Conservation (phyloP, 2,888 invertebrate genomes). For the Microctonus brassicae region DNA sequence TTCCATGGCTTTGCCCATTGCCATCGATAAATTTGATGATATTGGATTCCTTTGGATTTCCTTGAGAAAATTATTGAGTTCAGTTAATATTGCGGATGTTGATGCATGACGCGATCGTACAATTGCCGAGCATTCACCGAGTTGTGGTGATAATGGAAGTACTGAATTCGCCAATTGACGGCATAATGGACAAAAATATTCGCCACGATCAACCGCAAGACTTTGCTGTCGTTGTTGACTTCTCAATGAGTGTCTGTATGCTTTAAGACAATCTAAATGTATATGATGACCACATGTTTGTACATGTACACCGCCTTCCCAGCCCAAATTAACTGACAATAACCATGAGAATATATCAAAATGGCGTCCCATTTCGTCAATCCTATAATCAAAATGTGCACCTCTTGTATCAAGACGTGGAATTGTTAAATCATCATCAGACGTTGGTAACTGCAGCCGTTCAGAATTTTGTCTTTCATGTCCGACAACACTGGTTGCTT, state of each 20-base stretch:
- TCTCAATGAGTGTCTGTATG: conserved; percentile 88
- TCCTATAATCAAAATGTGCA: conserved; percentile 82
- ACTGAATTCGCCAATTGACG: conserved; percentile 92
- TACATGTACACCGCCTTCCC: conserved; percentile 93
- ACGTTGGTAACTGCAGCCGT: conserved; percentile 75
- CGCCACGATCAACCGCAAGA: conserved; percentile 82
- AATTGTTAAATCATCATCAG: conserved; percentile 76
- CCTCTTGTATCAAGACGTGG: conserved; percentile 78
- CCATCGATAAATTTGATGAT: conserved; percentile 83
- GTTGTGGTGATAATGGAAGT: conserved; percentile 83
- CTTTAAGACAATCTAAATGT: conserved; percentile 93
- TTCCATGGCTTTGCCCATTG: conserved; percentile 93
- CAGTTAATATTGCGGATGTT: conserved; percentile 70
- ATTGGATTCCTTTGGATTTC: conserved; percentile 77
- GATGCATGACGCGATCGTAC: conserved; percentile 74
- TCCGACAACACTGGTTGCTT: conserved; percentile 90
- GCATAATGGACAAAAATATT: conserved; percentile 96
- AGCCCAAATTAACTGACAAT: conserved; percentile 83
- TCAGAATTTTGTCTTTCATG: conserved; percentile 77
- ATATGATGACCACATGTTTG: conserved; percentile 98
- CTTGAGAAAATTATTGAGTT: conserved; percentile 75
- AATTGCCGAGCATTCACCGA: conserved; percentile 77
- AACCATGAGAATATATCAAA: conserved; percentile 87
- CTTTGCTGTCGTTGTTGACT: conserved; percentile 83
- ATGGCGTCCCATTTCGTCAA: conserved; percentile 82